A percentile compares a stretch with the other conserved stretches of the same genome.
phyloP scores from a whole-genome alignment of 2,888 invertebrate species.

The Ellobium chinense region DNA sequence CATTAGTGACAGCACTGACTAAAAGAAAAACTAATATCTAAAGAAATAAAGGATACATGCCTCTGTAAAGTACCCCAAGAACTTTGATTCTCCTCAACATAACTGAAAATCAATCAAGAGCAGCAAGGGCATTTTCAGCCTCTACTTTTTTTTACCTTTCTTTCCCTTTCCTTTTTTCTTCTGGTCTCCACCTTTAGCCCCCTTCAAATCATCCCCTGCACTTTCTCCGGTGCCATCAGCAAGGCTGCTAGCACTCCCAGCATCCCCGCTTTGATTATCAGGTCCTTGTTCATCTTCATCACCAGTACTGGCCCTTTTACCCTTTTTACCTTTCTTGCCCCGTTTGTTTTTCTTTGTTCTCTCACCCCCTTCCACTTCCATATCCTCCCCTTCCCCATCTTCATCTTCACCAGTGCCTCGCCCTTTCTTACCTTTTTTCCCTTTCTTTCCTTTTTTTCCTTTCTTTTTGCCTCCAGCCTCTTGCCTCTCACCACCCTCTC shows the following conservation, averaged over 20 bases:
- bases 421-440: too few species aligned
- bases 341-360: background rate
- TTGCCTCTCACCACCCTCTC: too few species aligned
- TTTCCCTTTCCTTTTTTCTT: background rate
- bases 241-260: too few species aligned
- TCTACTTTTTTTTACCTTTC: constrained; percentile 1
- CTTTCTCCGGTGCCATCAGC: background rate
- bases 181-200: background rate
- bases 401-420: background rate
- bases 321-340: background rate
- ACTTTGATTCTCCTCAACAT: too few species aligned
- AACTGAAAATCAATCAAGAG: too few species aligned
- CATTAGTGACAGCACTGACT: too few species aligned
- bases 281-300: too few species aligned
- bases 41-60: too few species aligned
- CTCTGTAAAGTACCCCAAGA: too few species aligned
- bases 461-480: too few species aligned
- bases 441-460: background rate
- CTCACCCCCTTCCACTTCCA: background rate
- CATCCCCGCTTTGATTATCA: too few species aligned
- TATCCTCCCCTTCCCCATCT: background rate
- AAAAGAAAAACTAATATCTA: too few species aligned
- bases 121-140: background rate
- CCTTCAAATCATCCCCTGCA: background rate
- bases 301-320: background rate